These are phyloP conservation scores for Trachelus stipa DNA, from an alignment of 2,888 invertebrate species.

Conservation along the genomic window DNA sequence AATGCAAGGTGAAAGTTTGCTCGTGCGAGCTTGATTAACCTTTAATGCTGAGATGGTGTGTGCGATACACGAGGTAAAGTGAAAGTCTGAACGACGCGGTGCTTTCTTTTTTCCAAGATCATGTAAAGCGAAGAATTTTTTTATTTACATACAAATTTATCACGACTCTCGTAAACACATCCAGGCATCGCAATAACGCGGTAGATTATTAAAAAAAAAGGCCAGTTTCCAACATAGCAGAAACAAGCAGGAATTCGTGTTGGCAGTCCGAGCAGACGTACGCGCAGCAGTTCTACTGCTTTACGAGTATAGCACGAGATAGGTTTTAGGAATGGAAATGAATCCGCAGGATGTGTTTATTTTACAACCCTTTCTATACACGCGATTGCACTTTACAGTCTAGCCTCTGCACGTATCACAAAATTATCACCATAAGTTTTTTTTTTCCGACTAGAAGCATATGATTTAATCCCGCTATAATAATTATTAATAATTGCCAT, in stretches of 20 bases:
- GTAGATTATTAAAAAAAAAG: background rate
- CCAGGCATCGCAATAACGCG: background rate
- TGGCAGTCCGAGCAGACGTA: background rate
- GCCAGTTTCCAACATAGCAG: background rate
- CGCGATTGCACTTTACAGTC: background rate
- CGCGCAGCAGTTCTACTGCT: conserved; percentile 2
- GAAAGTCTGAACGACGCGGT: background rate
- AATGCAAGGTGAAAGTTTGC: conserved; percentile 47
- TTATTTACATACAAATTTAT: background rate
- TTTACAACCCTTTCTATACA: background rate
- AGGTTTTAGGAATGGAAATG: conserved; percentile 1
- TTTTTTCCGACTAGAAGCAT: too few relatives aligned
- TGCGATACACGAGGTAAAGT: background rate
- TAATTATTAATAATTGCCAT: too few relatives aligned
- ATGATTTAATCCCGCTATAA: too few relatives aligned
- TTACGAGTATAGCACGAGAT: background rate
- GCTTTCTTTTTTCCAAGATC: background rate
- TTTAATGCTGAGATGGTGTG: background rate
- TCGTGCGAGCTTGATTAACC: conserved; percentile 48
- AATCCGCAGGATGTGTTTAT: background rate
- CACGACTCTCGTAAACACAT: background rate
- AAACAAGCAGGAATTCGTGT: background rate
- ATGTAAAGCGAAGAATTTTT: background rate
- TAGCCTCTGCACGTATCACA: background rate
- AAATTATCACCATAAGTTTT: background rate